These are phyloP conservation scores for Drosophila buzzatii DNA, from an alignment of 2,888 invertebrate species.

Conservation along the genomic window DNA sequence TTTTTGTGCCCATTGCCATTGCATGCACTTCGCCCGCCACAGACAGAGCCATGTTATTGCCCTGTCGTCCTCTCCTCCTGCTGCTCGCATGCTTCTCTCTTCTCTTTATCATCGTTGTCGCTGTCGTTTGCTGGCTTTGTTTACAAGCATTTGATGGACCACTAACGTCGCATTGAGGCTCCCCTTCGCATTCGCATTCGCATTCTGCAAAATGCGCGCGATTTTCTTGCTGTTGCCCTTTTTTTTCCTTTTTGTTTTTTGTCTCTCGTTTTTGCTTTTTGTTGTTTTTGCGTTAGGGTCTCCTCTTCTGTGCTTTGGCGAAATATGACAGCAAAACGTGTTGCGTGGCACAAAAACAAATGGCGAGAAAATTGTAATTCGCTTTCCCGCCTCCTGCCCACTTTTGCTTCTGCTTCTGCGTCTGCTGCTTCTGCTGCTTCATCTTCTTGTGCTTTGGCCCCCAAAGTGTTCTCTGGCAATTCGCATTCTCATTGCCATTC, in stretches of 20 bases:
- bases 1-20: slow-evolving; percentile 77
- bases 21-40: slow-evolving; percentile 78
- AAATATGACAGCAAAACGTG: slow-evolving; percentile 69
- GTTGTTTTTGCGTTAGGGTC: slow-evolving; percentile 28
- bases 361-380: slow-evolving; percentile 81
- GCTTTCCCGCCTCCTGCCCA: slow-evolving; percentile 47
- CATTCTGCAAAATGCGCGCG: slow-evolving; percentile 66
- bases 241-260: background rate
- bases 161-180: slow-evolving; percentile 70
- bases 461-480: slow-evolving; percentile 36
- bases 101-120: slow-evolving; percentile 16
- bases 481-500: slow-evolving; percentile 57
- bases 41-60: slow-evolving; percentile 47
- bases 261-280: slow-evolving; percentile 5
- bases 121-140: slow-evolving; percentile 75
- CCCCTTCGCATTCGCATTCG: slow-evolving; percentile 28
- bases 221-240: slow-evolving; percentile 45
- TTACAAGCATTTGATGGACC: slow-evolving; percentile 80
- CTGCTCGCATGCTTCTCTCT: background rate
- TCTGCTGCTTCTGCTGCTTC: background rate
- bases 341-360: slow-evolving; percentile 65
- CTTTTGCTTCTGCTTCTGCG: slow-evolving; percentile 15
- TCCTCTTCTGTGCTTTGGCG: slow-evolving; percentile 35
- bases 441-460: background rate
- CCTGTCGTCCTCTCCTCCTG: slow-evolving; percentile 23